Percentiles rank a stretch among this genome's conserved stretches.
phyloP scores from a whole-genome alignment of 2,797 vertebrate genomes.

The Mormyrops attenuatus region DNA sequence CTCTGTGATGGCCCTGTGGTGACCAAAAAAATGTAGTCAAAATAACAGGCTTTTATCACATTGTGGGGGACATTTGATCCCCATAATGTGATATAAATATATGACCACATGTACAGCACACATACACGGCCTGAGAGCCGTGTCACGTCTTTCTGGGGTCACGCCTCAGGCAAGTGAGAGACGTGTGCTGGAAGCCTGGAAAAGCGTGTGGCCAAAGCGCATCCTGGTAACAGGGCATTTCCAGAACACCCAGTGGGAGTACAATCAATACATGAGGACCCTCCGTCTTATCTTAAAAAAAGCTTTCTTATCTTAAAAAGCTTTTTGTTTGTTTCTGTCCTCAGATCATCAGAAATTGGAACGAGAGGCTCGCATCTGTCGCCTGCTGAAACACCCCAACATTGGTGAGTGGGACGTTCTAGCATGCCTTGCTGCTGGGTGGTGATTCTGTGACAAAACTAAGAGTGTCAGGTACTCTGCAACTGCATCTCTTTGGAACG shows the following conservation, averaged over 20 bases:
- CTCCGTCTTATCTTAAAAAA: background rate
- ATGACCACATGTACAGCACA: background rate
- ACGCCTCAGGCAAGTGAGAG: background rate
- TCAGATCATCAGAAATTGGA: slow-evolving; percentile 98
- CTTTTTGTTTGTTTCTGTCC: slow-evolving; percentile 27
- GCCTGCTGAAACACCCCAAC: slow-evolving; percentile 93
- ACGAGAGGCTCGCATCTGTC: slow-evolving; percentile 95
- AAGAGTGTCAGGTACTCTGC: background rate
- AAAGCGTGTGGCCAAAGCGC: background rate
- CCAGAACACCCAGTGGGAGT: background rate
- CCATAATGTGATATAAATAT: background rate
- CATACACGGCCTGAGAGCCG: background rate
- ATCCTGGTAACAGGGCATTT: background rate
- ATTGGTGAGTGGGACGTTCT: slow-evolving; percentile 73
- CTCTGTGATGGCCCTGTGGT: background rate
- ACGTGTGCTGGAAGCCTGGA: background rate
- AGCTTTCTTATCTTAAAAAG: background rate
- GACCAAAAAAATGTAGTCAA: background rate
- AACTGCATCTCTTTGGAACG: background rate
- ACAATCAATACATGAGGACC: background rate
- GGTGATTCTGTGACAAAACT: background rate
- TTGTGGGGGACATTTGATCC: background rate
- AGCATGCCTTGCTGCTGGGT: background rate
- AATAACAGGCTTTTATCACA: background rate
- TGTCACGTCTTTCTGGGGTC: background rate